Conservation (phyloP, 2,113 vertebrate species). For the Mionectes macconnelli region DNA sequence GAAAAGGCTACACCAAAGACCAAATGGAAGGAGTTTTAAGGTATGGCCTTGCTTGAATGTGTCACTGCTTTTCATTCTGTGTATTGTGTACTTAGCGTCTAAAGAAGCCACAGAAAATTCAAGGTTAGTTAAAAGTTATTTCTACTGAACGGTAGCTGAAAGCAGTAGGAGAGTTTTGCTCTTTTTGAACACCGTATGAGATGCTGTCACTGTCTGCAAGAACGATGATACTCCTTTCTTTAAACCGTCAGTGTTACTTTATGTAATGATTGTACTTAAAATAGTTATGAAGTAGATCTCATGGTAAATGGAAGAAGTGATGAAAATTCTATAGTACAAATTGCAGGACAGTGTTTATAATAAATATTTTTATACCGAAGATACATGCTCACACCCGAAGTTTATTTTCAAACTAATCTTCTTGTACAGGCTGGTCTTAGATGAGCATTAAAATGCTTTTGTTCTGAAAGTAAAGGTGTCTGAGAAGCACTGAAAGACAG, state of each 20-base stretch:
- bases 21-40: constrained; percentile 92
- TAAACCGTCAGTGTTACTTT: background rate
- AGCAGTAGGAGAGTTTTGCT: background rate
- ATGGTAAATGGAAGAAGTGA: background rate
- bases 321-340: background rate
- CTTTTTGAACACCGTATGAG: background rate
- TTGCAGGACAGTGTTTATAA: background rate
- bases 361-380: background rate
- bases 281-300: background rate
- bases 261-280: background rate
- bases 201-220: fast-evolving
- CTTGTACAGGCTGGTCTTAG: background rate
- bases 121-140: background rate
- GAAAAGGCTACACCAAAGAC: constrained; percentile 89
- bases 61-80: constrained; percentile 8
- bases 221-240: background rate
- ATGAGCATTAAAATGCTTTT: background rate
- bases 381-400: background rate
- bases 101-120: background rate
- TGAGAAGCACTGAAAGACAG: background rate
- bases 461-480: background rate
- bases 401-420: background rate
- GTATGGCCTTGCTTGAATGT: constrained; percentile 70
- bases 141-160: background rate
- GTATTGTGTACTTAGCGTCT: background rate